A percentile compares a stretch with the other conserved stretches of the same genome.
Evolutionary conservation across 2,113 vertebrate species (phyloP).

Genomic region (Cyanistes caeruleus): DNA sequence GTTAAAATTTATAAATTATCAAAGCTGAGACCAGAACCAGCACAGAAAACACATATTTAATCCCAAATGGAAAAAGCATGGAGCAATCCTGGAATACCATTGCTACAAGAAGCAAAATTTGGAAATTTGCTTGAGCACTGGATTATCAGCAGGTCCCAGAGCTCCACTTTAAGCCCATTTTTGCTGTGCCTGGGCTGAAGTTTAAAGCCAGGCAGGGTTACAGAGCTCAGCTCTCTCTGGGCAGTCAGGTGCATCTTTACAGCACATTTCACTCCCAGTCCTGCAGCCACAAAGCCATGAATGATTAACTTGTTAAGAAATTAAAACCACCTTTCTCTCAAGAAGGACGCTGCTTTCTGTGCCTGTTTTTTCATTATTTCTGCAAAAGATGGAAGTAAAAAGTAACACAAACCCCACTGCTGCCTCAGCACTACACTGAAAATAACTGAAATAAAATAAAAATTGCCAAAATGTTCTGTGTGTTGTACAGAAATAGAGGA

Average conservation of each 20-base stretch:
- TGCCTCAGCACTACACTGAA: neutral
- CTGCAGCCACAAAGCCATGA: neutral
- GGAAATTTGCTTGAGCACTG: neutral
- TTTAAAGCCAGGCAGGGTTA: neutral
- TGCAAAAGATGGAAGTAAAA: neutral
- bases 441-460: neutral
- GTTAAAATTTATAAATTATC: neutral
- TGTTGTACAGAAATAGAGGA: neutral
- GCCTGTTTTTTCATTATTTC: neutral
- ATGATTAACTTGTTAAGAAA: neutral
- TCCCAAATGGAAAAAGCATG: neutral
- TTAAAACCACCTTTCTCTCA: neutral
- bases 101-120: neutral
- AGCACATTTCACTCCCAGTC: neutral
- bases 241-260: neutral
- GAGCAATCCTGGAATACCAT: neutral
- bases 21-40: neutral
- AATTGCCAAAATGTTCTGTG: neutral
- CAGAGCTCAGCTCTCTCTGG: neutral
- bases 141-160: neutral
- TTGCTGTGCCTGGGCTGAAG: neutral
- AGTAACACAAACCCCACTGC: rapidly evolving
- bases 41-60: neutral
- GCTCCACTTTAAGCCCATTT: neutral
- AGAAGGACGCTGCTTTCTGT: neutral